Base-by-base conservation (phyloP, 2,797 vertebrate genomes). In the Telmatherina bonti region DNA sequence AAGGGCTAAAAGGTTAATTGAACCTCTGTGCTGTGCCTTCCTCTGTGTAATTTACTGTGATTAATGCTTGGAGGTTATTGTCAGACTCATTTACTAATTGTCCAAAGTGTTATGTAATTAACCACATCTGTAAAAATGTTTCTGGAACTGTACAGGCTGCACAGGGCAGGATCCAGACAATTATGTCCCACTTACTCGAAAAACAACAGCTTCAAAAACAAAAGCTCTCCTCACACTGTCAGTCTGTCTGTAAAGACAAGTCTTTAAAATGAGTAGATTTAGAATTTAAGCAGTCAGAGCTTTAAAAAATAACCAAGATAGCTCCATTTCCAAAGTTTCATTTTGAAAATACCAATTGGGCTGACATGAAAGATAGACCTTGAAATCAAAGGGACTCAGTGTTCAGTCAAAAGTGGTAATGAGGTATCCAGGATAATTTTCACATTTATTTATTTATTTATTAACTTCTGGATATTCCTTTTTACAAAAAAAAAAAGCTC, bases 1-100 rank as follows among this genome's bases (percentile, higher is more conserved):
- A 76, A 86, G 85, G 93, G 92, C 89, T 91, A 88, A 91, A 87
- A 93, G 93, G 93, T 94, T 95, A 94, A 94, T 94, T 94, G 93
- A 93, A 91, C 85, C 89, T 92, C 89, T 78, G 92, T 76, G 92
- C 91, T 87, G 90, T 5, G 85, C 88, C 90, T 90, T 93, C 93
- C 92, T 92, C 88, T 86, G 93, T 91, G 91, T 92, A 94, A 94
- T 94, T 93, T 89, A 88, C 91, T 93, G 93, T 94, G 94, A 94
- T 95, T 94, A 95, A 95, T 92, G 91, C 82, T 79, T 80, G 76
- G 83, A 93, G 93, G 93, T 93, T 93, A 92, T 90, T 88, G 91
- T 93, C 90, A 92, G 85, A 91, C 92, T 91, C 89, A 86, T 93
- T 93, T 91, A 88, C 92, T 93, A 93, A 93, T 90, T 91, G 88